Percentiles rank a stretch among this genome's conserved stretches.
phyloP scores from a whole-genome alignment of 2,113 vertebrate genomes.

The Corythoichthys haematopterus region DNA sequence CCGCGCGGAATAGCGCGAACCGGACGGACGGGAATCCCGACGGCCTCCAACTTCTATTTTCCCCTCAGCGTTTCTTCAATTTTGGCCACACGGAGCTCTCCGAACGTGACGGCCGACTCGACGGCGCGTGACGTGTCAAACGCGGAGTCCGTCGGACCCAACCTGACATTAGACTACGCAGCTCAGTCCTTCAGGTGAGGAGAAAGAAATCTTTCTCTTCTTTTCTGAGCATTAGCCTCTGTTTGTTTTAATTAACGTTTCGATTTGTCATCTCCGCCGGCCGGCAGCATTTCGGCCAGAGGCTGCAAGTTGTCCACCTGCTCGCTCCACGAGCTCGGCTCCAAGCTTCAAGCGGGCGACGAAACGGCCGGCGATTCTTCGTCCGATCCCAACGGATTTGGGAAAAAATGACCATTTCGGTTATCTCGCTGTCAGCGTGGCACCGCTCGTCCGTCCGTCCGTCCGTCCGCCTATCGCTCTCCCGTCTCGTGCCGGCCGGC shows the following conservation, averaged over 20 bases:
- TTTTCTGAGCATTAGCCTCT: not conserved
- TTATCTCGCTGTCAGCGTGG: no score
- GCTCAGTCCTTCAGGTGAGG: not conserved
- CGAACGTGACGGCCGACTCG: not conserved
- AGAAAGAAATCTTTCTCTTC: not conserved
- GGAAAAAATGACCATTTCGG: constrained; percentile 36
- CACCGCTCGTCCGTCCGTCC: no score
- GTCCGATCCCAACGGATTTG: constrained; percentile 10
- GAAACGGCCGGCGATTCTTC: constrained; percentile 25
- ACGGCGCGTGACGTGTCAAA: not conserved
- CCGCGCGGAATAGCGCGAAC: no score
- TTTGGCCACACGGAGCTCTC: not conserved
- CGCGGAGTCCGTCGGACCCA: no score
- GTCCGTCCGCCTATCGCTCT: no score
- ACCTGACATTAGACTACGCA: accelerated
- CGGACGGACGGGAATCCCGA: not conserved
- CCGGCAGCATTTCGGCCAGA: accelerated
- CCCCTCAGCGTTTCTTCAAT: not conserved
- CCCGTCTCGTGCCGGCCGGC: no score
- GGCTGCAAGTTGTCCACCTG: constrained; percentile 20
- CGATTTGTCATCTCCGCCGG: not conserved
- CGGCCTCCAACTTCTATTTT: not conserved
- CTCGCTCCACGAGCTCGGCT: not conserved
- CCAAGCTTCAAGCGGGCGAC: constrained; percentile 39
- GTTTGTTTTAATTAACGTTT: not conserved